These are phyloP conservation scores for Heliangelus exortis DNA, from an alignment of 2,797 vertebrate species.

Conservation along the genomic window DNA sequence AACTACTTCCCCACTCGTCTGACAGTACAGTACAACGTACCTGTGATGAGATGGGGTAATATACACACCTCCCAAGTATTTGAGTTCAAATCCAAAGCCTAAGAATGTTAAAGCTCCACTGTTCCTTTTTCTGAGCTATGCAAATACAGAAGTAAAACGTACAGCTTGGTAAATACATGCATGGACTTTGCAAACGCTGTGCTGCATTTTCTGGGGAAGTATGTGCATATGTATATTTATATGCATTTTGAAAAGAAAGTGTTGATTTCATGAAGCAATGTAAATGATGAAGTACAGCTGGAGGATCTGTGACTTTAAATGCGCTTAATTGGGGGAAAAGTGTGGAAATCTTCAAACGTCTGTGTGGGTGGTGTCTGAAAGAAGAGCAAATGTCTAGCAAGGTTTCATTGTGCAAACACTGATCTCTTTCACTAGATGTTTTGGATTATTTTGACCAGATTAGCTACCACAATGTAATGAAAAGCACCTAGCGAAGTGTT, in stretches of 20 bases:
- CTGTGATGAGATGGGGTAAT: accelerated
- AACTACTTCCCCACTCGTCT: background rate
- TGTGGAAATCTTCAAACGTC: background rate
- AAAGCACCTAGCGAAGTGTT: background rate
- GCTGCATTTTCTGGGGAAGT: background rate
- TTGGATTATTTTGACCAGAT: background rate
- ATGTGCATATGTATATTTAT: accelerated
- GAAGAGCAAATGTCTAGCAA: background rate
- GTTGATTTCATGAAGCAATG: background rate
- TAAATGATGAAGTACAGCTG: background rate
- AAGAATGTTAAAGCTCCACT: background rate
- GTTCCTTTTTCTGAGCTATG: background rate
- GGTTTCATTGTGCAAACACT: background rate
- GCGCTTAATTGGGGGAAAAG: background rate
- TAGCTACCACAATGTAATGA: background rate
- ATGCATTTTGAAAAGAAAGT: background rate
- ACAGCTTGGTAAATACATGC: background rate
- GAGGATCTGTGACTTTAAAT: background rate
- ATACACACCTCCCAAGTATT: background rate
- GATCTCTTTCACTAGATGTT: background rate
- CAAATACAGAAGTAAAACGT: conserved; percentile 13
- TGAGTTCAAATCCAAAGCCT: background rate
- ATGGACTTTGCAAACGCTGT: background rate
- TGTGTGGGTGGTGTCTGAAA: background rate
- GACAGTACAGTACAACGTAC: accelerated